Percentiles rank a stretch among this genome's conserved stretches.
These are phyloP conservation scores for Eupsittula cactorum DNA, from an alignment of 2,113 vertebrate species.

Conservation along the genomic window DNA sequence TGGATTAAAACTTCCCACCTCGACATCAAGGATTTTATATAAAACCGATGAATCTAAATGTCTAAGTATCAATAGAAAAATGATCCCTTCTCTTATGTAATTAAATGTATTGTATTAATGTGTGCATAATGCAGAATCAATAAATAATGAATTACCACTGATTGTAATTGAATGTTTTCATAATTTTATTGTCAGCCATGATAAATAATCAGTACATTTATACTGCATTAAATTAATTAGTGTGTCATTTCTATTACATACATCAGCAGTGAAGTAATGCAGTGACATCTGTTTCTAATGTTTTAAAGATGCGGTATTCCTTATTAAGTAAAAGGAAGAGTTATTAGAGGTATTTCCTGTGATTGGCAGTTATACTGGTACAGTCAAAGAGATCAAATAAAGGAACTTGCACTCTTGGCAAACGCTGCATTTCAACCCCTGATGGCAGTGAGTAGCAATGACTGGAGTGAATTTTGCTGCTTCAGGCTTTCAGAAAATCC, in stretches of 20 bases:
- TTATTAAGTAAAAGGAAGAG: conserved; percentile 76
- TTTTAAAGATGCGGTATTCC: conserved; percentile 75
- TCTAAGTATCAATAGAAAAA: conserved; percentile 72
- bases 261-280: conserved; percentile 82
- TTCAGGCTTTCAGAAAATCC: not conserved
- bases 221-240: conserved; percentile 86
- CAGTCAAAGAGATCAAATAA: conserved; percentile 40
- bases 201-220: conserved; percentile 87
- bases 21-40: conserved; percentile 48
- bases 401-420: conserved; percentile 37
- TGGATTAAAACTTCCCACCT: conserved; percentile 52
- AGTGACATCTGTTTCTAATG: conserved; percentile 78
- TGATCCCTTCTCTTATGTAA: conserved; percentile 71
- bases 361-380: conserved; percentile 53
- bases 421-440: conserved; percentile 41
- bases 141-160: conserved; percentile 85
- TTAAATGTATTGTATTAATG: conserved; percentile 82
- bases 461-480: not conserved
- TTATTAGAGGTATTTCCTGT: conserved; percentile 65
- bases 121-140: conserved; percentile 82
- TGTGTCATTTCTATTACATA: conserved; percentile 80
- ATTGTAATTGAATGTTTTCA: conserved; percentile 86
- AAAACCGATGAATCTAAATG: conserved; percentile 66
- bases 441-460: not conserved
- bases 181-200: conserved; percentile 85